Conservation (phyloP, 2,113 vertebrate species). For the Varanus komodoensis region DNA sequence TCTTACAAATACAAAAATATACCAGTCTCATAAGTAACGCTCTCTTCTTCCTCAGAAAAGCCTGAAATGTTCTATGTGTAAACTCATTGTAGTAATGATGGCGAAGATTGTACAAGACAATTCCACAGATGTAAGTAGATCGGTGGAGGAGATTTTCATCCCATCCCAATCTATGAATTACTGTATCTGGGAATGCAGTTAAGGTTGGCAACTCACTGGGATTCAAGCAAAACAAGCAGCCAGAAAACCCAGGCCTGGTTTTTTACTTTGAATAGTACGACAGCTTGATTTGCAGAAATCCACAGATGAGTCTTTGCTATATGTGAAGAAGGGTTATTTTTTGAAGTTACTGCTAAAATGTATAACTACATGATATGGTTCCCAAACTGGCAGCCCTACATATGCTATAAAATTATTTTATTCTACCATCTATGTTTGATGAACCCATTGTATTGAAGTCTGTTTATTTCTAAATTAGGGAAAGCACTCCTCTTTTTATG, state of each 20-base stretch:
- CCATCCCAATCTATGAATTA: not conserved
- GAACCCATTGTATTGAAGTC: not conserved
- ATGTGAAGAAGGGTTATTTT: not conserved
- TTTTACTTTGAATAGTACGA: not conserved
- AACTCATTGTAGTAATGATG: slow-evolving; percentile 80
- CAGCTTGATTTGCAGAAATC: not conserved
- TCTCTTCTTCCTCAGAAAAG: slow-evolving; percentile 79
- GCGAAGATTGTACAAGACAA: slow-evolving; percentile 89
- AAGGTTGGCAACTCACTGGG: not conserved
- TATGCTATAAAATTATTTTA: not conserved
- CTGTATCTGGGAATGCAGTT: not conserved
- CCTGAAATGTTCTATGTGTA: slow-evolving; percentile 89
- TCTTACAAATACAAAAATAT: not conserved
- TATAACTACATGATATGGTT: not conserved
- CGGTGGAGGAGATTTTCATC: too few species aligned
- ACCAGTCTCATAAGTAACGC: not conserved
- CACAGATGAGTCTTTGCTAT: not conserved
- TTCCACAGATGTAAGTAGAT: slow-evolving; percentile 84
- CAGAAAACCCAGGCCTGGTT: too few species aligned
- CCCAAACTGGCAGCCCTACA: not conserved
- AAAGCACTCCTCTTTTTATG: not conserved
- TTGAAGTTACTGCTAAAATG: not conserved
- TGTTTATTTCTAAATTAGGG: not conserved
- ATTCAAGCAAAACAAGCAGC: not conserved
- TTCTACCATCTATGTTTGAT: not conserved